These are phyloP conservation scores for Ctenodactylus gundi DNA, from an alignment of 2,113 vertebrate species.

Conservation along the genomic window DNA sequence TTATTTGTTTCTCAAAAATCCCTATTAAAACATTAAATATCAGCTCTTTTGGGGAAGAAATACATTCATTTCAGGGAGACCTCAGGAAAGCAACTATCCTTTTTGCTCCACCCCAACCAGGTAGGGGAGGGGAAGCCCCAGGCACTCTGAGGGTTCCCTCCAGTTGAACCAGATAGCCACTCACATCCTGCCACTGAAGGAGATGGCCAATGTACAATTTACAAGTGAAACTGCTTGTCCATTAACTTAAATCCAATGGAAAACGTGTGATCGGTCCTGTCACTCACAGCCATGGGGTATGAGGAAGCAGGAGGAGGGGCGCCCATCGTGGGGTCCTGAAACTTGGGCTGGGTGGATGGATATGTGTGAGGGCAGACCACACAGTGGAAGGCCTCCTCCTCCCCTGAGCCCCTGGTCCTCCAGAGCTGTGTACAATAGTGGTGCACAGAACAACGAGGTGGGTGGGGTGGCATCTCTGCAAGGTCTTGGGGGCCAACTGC, in stretches of 20 bases:
- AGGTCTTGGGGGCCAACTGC: background rate
- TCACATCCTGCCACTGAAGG: constrained; percentile 42
- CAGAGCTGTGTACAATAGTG: background rate
- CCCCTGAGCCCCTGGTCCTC: background rate
- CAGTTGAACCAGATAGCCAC: background rate
- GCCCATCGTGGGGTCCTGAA: background rate
- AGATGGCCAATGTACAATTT: constrained; percentile 62
- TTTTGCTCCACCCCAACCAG: constrained; percentile 47
- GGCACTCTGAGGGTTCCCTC: constrained; percentile 22
- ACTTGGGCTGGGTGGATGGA: background rate
- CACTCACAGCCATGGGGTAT: constrained; percentile 39
- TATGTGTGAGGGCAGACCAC: background rate
- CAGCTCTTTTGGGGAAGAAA: constrained; percentile 76
- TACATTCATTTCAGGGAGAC: constrained; percentile 79
- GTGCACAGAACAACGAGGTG: background rate
- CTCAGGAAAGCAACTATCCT: constrained; percentile 61
- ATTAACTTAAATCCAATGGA: constrained; percentile 42
- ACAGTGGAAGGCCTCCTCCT: background rate
- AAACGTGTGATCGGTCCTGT: constrained; percentile 44
- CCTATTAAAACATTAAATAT: constrained; percentile 79
- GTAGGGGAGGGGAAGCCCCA: constrained; percentile 26
- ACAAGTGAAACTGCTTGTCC: constrained; percentile 62
- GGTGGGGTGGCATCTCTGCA: background rate
- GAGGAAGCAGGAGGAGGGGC: background rate
- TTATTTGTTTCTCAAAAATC: constrained; percentile 78